phyloP scores from a whole-genome alignment of 2,888 invertebrate genomes.

The Spatulosminthurus flaviceps region DNA sequence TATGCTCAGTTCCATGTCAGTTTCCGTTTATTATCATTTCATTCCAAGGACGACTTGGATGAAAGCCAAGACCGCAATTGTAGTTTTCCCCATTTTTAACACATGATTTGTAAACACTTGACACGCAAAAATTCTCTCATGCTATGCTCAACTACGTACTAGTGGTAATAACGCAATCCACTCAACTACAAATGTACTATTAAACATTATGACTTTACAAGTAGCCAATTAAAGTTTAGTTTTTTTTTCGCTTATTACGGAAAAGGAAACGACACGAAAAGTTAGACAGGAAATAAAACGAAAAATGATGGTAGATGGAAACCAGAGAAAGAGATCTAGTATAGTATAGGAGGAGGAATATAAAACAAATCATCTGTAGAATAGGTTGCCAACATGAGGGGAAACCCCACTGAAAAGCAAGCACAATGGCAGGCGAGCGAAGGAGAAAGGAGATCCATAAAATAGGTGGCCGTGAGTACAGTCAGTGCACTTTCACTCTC shows the following conservation, averaged over 20 bases:
- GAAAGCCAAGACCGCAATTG: not conserved
- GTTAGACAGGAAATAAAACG: not conserved
- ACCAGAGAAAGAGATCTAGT: not conserved
- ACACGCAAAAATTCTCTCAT: slow-evolving; percentile 18
- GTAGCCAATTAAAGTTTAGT: too few relatives aligned
- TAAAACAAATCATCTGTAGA: slow-evolving; percentile 26
- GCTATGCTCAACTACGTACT: too few relatives aligned
- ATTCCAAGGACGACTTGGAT: not conserved
- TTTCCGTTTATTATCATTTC: slow-evolving; percentile 1
- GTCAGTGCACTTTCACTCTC: slow-evolving; percentile 36
- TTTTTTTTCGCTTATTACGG: too few relatives aligned
- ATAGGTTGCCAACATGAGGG: slow-evolving; percentile 18
- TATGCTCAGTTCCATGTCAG: not conserved
- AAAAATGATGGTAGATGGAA: not conserved
- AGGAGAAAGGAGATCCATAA: slow-evolving; percentile 26
- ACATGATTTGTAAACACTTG: slow-evolving; percentile 28
- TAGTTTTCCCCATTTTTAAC: slow-evolving; percentile 14
- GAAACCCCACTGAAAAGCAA: not conserved
- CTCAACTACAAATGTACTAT: too few relatives aligned
- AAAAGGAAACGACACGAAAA: not conserved
- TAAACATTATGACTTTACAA: too few relatives aligned
- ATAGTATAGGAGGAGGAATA: not conserved
- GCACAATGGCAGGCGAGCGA: not conserved
- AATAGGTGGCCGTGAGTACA: slow-evolving; percentile 35
- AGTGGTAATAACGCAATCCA: too few relatives aligned